These are phyloP conservation scores for Sardinella longiceps DNA, from an alignment of 2,797 vertebrate species.

Conservation along the genomic window DNA sequence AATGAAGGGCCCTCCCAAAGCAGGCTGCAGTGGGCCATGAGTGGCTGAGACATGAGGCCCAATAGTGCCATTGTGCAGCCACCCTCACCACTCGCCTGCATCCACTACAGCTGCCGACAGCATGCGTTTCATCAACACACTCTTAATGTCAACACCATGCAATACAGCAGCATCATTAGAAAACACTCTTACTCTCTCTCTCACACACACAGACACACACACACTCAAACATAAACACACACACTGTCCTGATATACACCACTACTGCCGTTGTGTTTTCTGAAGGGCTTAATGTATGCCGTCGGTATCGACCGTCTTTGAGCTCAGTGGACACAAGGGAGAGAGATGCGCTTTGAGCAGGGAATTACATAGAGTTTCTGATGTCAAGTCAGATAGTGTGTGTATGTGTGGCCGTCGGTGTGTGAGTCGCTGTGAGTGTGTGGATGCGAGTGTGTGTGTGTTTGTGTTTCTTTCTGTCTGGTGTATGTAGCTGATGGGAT, in stretches of 20 bases:
- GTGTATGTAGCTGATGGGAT: neutral
- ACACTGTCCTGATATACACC: neutral
- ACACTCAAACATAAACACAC: neutral
- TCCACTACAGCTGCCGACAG: neutral
- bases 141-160: neutral
- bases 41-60: neutral
- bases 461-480: neutral
- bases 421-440: neutral
- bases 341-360: neutral
- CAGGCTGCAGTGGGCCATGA: neutral
- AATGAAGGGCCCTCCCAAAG: too few species aligned
- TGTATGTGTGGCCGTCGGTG: neutral
- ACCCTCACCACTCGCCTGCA: neutral
- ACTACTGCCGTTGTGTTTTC: neutral
- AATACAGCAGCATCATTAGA: neutral
- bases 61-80: neutral
- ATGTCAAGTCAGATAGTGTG: neutral
- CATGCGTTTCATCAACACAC: neutral
- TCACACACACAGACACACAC: neutral
- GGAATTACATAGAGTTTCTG: conserved; percentile 1
- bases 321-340: neutral
- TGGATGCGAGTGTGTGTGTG: neutral
- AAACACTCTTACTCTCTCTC: neutral
- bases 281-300: conserved; percentile 13
- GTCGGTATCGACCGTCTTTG: neutral